phyloP scores from a whole-genome alignment of 2,797 vertebrate genomes.

The Peromyscus nudipes region DNA sequence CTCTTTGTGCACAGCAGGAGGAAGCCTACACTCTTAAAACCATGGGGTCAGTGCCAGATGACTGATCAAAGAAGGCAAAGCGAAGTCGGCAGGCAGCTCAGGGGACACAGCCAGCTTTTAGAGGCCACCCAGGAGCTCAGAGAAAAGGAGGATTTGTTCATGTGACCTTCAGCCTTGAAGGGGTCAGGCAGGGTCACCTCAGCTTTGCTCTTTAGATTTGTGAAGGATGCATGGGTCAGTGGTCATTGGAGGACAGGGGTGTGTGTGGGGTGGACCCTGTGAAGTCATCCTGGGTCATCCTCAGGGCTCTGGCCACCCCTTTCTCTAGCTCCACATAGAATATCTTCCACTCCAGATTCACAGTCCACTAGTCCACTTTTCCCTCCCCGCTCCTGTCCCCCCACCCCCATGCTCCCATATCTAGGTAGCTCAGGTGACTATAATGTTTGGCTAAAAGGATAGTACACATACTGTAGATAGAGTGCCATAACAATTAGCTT shows the following conservation, averaged over 20 bases:
- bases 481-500: neutral
- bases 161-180: slow-evolving; percentile 24
- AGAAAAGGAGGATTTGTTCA: slow-evolving; percentile 56
- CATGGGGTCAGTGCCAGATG: neutral
- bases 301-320: neutral
- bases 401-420: too few relatives aligned
- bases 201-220: slow-evolving; percentile 50
- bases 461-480: neutral
- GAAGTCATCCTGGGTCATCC: neutral
- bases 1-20: slow-evolving; percentile 21
- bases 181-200: slow-evolving; percentile 23
- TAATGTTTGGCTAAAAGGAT: slow-evolving; percentile 13
- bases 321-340: neutral
- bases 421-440: neutral
- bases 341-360: neutral
- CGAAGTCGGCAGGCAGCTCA: neutral
- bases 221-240: neutral
- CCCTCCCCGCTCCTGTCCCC: neutral
- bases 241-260: neutral
- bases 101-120: neutral
- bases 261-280: rapidly evolving
- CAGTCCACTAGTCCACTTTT: neutral
- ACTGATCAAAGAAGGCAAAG: slow-evolving; percentile 58
- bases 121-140: neutral
- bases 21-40: neutral